phyloP scores from a whole-genome alignment of 35 echinoderm and acorn worm genomes.

The Patiria miniata region DNA sequence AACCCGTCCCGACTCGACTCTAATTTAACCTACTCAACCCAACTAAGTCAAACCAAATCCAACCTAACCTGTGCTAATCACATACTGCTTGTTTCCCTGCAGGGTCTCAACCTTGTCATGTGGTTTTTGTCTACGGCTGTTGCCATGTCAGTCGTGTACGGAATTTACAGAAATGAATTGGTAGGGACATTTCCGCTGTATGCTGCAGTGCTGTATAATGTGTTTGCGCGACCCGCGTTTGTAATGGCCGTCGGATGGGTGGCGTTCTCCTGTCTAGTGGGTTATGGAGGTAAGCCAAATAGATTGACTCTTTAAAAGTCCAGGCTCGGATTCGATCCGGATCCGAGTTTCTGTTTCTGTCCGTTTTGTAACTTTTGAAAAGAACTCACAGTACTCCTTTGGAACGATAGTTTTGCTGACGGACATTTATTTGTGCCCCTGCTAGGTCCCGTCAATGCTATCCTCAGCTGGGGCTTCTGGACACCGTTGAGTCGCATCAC shows the following conservation, averaged over 20 bases:
- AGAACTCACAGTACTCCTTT: too few relatives aligned
- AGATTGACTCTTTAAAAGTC: too few relatives aligned
- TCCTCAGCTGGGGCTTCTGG: slow-evolving; percentile 47
- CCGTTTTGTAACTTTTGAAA: too few relatives aligned
- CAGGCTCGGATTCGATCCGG: too few relatives aligned
- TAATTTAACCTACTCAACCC: not conserved
- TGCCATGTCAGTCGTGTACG: slow-evolving; percentile 10
- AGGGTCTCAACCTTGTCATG: not conserved
- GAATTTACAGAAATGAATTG: slow-evolving; percentile 3
- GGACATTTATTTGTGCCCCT: not conserved
- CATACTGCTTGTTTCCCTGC: not conserved
- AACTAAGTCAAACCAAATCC: not conserved
- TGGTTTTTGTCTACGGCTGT: slow-evolving; percentile 15
- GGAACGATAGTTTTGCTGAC: too few relatives aligned
- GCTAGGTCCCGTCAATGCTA: slow-evolving; percentile 47
- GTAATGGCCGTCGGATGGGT: slow-evolving; percentile 43
- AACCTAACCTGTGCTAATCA: not conserved
- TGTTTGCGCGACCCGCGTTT: slow-evolving; percentile 27
- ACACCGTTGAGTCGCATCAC: slow-evolving; percentile 35
- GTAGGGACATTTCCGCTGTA: not conserved
- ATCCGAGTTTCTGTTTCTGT: too few relatives aligned
- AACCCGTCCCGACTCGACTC: not conserved
- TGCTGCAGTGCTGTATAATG: slow-evolving; percentile 29
- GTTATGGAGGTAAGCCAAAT: slow-evolving; percentile 46
- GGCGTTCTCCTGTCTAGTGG: slow-evolving; percentile 37